Evolutionary conservation across 1,140 invertebrate species (phyloP).

Genomic region (Helicoverpa zea): DNA sequence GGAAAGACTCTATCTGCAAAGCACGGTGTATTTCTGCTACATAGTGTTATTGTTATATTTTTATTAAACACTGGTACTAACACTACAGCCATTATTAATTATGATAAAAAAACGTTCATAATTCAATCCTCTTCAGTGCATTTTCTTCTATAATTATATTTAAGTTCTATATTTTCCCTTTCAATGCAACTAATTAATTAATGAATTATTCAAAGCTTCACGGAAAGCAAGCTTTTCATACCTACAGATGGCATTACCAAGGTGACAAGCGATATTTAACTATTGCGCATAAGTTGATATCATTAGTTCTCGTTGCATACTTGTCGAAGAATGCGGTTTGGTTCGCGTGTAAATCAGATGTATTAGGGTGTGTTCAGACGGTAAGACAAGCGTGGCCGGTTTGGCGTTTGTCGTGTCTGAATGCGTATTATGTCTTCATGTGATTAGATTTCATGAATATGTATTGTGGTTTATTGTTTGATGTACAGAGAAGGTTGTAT

Average conservation of each 20-base stretch:
- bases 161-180: not conserved
- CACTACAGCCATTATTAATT: too few species aligned
- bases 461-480: constrained; percentile 4
- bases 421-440: not conserved
- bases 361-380: constrained; percentile 20
- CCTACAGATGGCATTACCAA: constrained; percentile 9
- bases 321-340: constrained; percentile 24
- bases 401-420: not conserved
- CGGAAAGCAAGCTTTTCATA: constrained; percentile 6
- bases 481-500: not conserved
- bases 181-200: not conserved
- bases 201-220: constrained; percentile 6
- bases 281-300: constrained; percentile 1
- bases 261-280: constrained; percentile 11
- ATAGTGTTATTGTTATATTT: too few species aligned
- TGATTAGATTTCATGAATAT: constrained; percentile 1
- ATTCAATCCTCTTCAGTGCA: not conserved
- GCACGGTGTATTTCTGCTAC: too few species aligned
- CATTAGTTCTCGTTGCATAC: constrained; percentile 35
- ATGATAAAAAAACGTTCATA: too few species aligned
- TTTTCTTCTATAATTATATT: not conserved
- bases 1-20: too few species aligned
- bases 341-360: not conserved
- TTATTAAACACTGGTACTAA: too few species aligned
- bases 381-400: not conserved